Base-by-base conservation (phyloP, 2,797 vertebrate genomes). In the Buphagus erythrorhynchus region DNA sequence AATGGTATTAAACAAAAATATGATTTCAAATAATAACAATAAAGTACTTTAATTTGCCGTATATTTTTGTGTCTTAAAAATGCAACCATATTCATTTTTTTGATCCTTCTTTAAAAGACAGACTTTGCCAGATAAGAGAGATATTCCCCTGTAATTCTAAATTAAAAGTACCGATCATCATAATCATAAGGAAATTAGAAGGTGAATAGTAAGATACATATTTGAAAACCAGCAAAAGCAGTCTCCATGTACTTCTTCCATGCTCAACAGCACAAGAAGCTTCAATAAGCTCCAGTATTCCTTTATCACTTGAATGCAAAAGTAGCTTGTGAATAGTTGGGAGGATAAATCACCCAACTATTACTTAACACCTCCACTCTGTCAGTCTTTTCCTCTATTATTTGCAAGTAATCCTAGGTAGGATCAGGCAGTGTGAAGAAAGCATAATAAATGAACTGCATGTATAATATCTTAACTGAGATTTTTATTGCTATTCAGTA, bases 321-420 rank as follows among this genome's bases (percentile, higher is more conserved):
- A 95, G 77, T 62, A 68, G 24, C 38, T 52, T 69, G 29, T 49
- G 48, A 92, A 43, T 42, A 76, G n/a, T 25, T 68, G 40, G 43
- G 51, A 54, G 52, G 73, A 69, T 94, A 88, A 88, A 85, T 88
- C 51, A 79, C 31, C 12, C 6, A 4, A 57, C 13, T 76, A 31
- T 36, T 67, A 91, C 90, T 80, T 81, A 82, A 86, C 29, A 86
- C 42, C 42, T 76, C 63, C 36, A 54, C n/a, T 91, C 42, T 71
- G 71, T 75, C 62, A 88, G 75, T 66, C 73, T 81, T 94, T 93
- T 78, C 5, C 54, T 73, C 57, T 80, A 26, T n/a, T 72, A 80
- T 94, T 91, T 91, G 59, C 54, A 93, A 85, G 85, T 83, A 74
- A 85, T 91, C 58, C 52, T 71, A 75, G 33, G 58, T 25, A 82